Evolutionary conservation across 1,140 invertebrate genomes (phyloP), one percentile per base, ranked within the genome.

Genomic region (Pseudoatta argentina): DNA sequence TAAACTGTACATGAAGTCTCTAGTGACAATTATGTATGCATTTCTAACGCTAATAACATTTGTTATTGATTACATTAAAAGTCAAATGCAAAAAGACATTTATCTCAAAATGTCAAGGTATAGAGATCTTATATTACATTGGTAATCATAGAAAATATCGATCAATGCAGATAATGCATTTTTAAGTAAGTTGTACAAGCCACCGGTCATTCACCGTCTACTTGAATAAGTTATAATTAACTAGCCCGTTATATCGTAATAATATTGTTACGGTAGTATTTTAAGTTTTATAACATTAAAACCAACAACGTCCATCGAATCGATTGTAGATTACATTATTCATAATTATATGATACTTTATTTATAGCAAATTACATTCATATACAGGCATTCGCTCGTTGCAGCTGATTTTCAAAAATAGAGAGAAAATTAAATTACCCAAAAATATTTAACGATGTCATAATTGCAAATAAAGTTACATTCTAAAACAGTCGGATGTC

Each of bases 171-270:
- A 16, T 24, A 18, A 71, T 72, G 53, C 55, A 82, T 73, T 82
- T 81, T 73, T 82, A 82, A 82, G 5, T 57, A 10, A 3, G 7
- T n/a, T 16, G 10, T 34, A 66, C 2, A 39, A 18, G 27, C 30
- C 7, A 12, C 18, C 53, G 67, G 55, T 72, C 30, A n/a, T 82
- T 82, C 67, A 82, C 79, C 67, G 12, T 39, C 34, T n/a, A 48
- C 24, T 82, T 82, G 39, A 82, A 61, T 61, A 73, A 82, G 7
- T 73, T 82, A 73, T 73, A 82, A 82, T 82, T 73, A 73, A 16
- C 39, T 34, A 24, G 16, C 30, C 16, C n/a, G 21, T 57, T 72
- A 48, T 71, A 72, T 71, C 39, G 14, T 16, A 12, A 55, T 57
- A 10, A 16, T 30, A 8, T 24, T 16, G 18, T 27, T 57, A 71